phyloP scores from a whole-genome alignment of 1,140 invertebrate species.

The Asbolus verrucosus region DNA sequence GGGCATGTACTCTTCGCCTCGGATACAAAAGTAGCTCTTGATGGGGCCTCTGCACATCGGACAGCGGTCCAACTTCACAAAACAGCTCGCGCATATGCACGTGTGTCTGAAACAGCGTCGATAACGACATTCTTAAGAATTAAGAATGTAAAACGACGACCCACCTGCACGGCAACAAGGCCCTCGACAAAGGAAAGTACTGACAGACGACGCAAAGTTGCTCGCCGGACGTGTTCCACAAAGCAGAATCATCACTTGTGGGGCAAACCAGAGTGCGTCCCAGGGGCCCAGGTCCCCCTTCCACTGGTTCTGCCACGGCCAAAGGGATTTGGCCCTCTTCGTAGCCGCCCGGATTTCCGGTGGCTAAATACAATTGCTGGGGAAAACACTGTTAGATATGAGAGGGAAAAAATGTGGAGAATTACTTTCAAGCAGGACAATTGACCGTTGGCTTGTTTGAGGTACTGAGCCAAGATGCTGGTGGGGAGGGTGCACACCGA shows the following conservation, averaged over 20 bases:
- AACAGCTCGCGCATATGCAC: conserved; percentile 83
- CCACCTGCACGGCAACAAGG: conserved; percentile 79
- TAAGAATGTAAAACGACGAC: no score
- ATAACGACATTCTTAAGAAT: no score
- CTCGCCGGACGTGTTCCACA: conserved; percentile 71
- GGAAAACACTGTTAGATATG: conserved; percentile 53
- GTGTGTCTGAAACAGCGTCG: conserved; percentile 75
- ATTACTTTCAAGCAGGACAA: conserved; percentile 82
- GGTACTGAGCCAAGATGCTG: conserved; percentile 82
- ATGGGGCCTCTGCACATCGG: conserved; percentile 86
- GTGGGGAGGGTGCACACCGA: conserved; percentile 81
- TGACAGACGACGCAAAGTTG: conserved; percentile 86
- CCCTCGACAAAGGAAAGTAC: conserved; percentile 78
- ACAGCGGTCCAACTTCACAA: conserved; percentile 80
- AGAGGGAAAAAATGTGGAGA: conserved; percentile 1
- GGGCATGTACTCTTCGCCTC: conserved; percentile 79
- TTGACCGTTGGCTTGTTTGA: conserved; percentile 85
- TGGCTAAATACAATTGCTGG: conserved; percentile 81
- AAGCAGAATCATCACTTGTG: conserved; percentile 57
- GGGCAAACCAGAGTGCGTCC: conserved; percentile 65
- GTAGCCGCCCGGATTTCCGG: conserved; percentile 73
- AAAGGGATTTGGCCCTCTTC: conserved; percentile 64
- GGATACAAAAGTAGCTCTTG: conserved; percentile 83
- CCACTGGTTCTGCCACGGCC: conserved; percentile 62
- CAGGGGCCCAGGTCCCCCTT: conserved; percentile 57